Base-by-base conservation (phyloP, 2,797 vertebrate species). In the Clamator glandarius region DNA sequence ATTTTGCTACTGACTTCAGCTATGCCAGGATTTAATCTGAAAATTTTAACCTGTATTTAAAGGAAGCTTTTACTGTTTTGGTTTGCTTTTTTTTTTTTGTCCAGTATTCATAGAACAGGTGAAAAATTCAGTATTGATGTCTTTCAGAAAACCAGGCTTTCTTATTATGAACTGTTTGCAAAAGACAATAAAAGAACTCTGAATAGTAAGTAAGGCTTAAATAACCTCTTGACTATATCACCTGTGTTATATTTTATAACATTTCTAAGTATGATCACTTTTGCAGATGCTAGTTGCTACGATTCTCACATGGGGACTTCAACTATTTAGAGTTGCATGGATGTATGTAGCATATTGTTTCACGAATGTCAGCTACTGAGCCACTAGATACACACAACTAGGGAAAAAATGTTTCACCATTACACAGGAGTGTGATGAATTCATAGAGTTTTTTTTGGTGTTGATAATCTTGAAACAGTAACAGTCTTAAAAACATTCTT, bases 241-340 rank as follows among this genome's bases (percentile, higher is more conserved):
- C 12, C 54, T 80, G n/a, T 29, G 52, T 58, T 94, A 84, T 59
- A 6, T 88, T 96, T 95, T 94, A 88, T 82, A 95, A 93, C 70
- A 41, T 88, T 92, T 85, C 33, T 73, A 73, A 90, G 87, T 79
- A 63, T 93, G 83, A 94, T 96, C 79, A 26, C 87, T 96, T 97
- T 84, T 96, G 63, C 95, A 96, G 90, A 50, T 63, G 44, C 51
- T 66, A 33, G 51, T 61, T 73, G 28, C 69, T 73, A 66, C 1
- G 6, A 9, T 66, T 89, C 51, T 90, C 2, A 1, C 48, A 35
- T 9, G 25, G 36, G 69, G 15, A 44, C 64, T 87, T 75, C 41
- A 74, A 42, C 28, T 79, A 6, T 81, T 81, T 86, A 51, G 66
- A 68, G 51, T 78, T 59, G 19, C 33, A 24, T 78, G 52, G 73